Conservation (phyloP, 2,888 invertebrate genomes). For the Thecocarcelia acutangulata region DNA sequence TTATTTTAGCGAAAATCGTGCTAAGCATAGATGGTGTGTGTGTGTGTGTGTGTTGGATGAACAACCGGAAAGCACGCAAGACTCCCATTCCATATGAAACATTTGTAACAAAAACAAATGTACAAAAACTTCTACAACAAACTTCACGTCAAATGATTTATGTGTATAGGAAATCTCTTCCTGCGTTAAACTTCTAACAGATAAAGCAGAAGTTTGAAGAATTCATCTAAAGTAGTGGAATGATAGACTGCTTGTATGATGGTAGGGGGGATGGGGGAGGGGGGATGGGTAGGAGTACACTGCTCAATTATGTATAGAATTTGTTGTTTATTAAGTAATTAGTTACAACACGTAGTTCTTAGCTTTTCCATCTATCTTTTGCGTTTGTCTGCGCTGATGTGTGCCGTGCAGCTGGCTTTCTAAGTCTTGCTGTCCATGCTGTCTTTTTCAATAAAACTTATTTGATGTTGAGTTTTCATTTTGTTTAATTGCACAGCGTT, state of each 20-base stretch:
- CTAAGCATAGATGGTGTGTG: slow-evolving; percentile 7
- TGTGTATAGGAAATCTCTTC: slow-evolving; percentile 51
- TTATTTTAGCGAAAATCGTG: slow-evolving; percentile 13
- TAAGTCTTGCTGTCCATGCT: slow-evolving; percentile 20
- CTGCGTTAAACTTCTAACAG: background rate
- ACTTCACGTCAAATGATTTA: slow-evolving; percentile 75
- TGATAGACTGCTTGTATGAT: no score
- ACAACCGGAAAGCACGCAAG: slow-evolving; percentile 78
- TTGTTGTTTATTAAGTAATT: slow-evolving; percentile 65
- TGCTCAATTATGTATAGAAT: slow-evolving; percentile 28
- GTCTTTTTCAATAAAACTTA: slow-evolving; percentile 62
- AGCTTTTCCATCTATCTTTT: background rate
- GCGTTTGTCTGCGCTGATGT: background rate
- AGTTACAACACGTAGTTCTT: slow-evolving; percentile 60
- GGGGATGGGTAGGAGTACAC: slow-evolving; percentile 4
- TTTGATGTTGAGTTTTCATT: slow-evolving; percentile 57
- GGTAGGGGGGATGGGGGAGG: background rate
- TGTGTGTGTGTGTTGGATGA: slow-evolving; percentile 71
- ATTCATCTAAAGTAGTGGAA: no score
- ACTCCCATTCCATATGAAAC: slow-evolving; percentile 42
- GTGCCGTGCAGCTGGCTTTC: slow-evolving; percentile 11
- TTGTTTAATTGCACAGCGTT: slow-evolving; percentile 43
- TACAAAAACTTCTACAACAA: slow-evolving; percentile 41
- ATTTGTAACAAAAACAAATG: slow-evolving; percentile 40
- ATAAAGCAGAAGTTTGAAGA: slow-evolving; percentile 33